Base-by-base conservation (phyloP, 2,888 invertebrate genomes). In the Pollenia angustigena region DNA sequence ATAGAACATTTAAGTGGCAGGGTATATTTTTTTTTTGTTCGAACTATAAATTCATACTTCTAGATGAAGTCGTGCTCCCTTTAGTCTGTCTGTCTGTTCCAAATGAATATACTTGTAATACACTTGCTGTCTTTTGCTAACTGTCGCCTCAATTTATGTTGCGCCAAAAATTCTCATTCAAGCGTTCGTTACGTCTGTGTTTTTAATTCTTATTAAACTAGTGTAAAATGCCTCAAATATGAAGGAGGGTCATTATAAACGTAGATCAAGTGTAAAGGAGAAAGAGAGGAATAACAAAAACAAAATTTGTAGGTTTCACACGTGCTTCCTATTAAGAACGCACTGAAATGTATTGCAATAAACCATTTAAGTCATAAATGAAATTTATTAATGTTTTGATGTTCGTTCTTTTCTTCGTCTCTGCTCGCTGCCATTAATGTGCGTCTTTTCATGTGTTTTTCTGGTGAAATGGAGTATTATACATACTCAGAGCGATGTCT, bases 291-390 rank as follows among this genome's bases (percentile, higher is more conserved):
- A 40, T 7, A 62, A 40, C 8, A 62, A 74, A 84, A 80, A 74
- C 68, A 79, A 80, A 84, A 84, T 84, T 84, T 90, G 89, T 89
- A 89, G 88, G 88, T 90, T 90, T 91, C 91, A 91, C 91, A 91
- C 92, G 91, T 91, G 91, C 91, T 92, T 90, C 91, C 92, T 90
- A 92, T 91, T 91, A 91, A 91, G 90, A 89, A 90, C 72, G 46
- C 74, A 85, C 66, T 76, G 64, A 66, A 81, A 66, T 46, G 64
- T 69, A 85, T 54, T 78, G 71, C 76, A 76, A 52, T 52, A 86
- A 90, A 89, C 91, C 91, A 91, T 85, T 87, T 74, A 82, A 89
- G 89, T 90, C 90, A 90, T 90, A 92, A 92, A 88, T 90, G 89
- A 91, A 91, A 92, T 92, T 91, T 92, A 91, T 91, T 91, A 83